Evolutionary conservation across 2,888 invertebrate genomes (phyloP).

Genomic region (Volucella inanis): DNA sequence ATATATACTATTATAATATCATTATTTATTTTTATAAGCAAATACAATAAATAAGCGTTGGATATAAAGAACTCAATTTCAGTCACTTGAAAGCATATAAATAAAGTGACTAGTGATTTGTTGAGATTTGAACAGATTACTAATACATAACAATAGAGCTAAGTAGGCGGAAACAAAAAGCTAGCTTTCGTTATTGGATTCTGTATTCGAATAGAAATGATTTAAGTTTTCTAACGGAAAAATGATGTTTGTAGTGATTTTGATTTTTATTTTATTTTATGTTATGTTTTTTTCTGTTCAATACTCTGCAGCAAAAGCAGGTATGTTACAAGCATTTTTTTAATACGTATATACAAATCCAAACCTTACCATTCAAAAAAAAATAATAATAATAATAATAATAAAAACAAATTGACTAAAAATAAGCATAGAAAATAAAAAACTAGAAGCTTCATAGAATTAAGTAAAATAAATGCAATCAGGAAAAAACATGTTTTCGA

Average conservation of each 20-base stretch:
- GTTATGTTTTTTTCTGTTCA: background rate
- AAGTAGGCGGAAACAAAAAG: too few relatives aligned
- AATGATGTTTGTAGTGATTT: background rate
- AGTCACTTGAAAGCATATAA: constrained; percentile 15
- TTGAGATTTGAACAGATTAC: background rate
- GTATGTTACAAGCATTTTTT: background rate
- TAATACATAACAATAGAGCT: background rate
- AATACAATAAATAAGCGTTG: constrained; percentile 11
- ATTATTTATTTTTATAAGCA: constrained; percentile 32
- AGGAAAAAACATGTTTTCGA: background rate
- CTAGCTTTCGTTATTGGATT: background rate
- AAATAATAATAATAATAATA: background rate
- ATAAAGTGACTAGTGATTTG: background rate
- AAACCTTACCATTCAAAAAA: background rate
- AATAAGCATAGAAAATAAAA: background rate
- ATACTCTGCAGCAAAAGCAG: background rate
- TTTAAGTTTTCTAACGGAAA: background rate
- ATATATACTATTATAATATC: too few relatives aligned
- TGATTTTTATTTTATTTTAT: too few relatives aligned
- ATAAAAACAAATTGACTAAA: constrained; percentile 22
- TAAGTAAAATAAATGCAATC: constrained; percentile 12
- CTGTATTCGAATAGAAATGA: background rate
- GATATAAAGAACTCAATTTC: background rate
- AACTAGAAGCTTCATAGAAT: constrained; percentile 18
- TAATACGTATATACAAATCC: background rate